Conservation (phyloP, 2,888 invertebrate genomes). For the Drosophila infuscata region DNA sequence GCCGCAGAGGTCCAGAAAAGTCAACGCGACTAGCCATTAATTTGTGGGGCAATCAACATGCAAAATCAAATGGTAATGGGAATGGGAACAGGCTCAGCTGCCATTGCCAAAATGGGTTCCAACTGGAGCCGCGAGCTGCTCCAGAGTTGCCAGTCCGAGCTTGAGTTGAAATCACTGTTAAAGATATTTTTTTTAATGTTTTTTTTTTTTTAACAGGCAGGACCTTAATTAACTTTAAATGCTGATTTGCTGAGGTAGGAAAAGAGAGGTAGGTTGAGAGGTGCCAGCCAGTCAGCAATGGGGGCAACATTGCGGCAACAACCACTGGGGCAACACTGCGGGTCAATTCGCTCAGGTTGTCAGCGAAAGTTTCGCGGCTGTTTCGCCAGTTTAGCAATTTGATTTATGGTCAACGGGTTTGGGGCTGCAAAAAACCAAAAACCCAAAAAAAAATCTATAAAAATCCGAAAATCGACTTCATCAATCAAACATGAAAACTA, state of each 20-base stretch:
- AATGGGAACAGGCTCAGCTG: neutral
- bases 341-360: conserved; percentile 65
- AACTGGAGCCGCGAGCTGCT: neutral
- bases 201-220: conserved; percentile 28
- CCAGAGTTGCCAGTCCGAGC: conserved; percentile 11
- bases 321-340: conserved; percentile 7
- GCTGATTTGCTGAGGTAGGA: conserved; percentile 35
- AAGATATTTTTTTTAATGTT: conserved; percentile 30
- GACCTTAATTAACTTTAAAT: conserved; percentile 70
- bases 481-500: conserved; percentile 72
- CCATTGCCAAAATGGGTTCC: conserved; percentile 4
- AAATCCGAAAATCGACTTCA: conserved; percentile 61
- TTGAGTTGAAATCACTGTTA: conserved; percentile 11
- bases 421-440: conserved; percentile 16
- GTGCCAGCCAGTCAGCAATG: conserved; percentile 23
- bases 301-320: conserved; percentile 1
- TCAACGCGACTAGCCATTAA: conserved; percentile 60
- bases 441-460: conserved; percentile 14
- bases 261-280: neutral
- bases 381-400: conserved; percentile 27
- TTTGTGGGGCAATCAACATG: conserved; percentile 66
- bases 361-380: conserved; percentile 58
- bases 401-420: conserved; percentile 49
- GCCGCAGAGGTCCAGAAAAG: conserved; percentile 38
- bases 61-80: conserved; percentile 55